A percentile compares a stretch with the other conserved stretches of the same genome.
These are phyloP conservation scores for Cryptotermes secundus DNA, from an alignment of 1,140 invertebrate genomes.

Conservation along the genomic window DNA sequence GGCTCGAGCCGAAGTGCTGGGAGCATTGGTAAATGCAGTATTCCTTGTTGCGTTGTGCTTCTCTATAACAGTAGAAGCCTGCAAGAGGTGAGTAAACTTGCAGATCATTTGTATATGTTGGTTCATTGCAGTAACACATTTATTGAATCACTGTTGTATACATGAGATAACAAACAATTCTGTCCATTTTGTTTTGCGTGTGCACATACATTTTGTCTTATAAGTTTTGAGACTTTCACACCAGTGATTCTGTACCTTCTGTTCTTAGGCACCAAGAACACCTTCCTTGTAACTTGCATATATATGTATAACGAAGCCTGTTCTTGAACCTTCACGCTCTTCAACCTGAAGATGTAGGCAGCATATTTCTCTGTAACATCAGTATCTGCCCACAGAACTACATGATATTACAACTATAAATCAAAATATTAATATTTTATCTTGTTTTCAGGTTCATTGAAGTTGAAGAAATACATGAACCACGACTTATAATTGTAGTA, in stretches of 20 bases:
- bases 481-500: slow-evolving; percentile 72
- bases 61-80: slow-evolving; percentile 86
- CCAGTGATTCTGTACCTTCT: too few species aligned
- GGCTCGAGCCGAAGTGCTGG: slow-evolving; percentile 90
- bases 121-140: background rate
- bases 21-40: slow-evolving; percentile 88
- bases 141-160: background rate
- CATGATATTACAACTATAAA: too few species aligned
- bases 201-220: slow-evolving; percentile 28
- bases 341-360: too few species aligned
- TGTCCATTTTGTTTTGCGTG: background rate
- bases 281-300: too few species aligned
- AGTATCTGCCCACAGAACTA: too few species aligned
- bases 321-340: too few species aligned
- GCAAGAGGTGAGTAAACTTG: slow-evolving; percentile 62
- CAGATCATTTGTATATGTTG: slow-evolving; percentile 3
- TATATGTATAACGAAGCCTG: too few species aligned
- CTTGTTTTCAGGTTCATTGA: slow-evolving; percentile 72
- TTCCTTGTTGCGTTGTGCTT: slow-evolving; percentile 93
- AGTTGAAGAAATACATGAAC: slow-evolving; percentile 78
- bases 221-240: too few species aligned
- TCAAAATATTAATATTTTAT: too few species aligned
- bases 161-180: background rate
- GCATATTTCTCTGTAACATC: too few species aligned
- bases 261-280: too few species aligned